phyloP scores from a whole-genome alignment of 2,797 vertebrate species.

The Thripadectes ignobilis region DNA sequence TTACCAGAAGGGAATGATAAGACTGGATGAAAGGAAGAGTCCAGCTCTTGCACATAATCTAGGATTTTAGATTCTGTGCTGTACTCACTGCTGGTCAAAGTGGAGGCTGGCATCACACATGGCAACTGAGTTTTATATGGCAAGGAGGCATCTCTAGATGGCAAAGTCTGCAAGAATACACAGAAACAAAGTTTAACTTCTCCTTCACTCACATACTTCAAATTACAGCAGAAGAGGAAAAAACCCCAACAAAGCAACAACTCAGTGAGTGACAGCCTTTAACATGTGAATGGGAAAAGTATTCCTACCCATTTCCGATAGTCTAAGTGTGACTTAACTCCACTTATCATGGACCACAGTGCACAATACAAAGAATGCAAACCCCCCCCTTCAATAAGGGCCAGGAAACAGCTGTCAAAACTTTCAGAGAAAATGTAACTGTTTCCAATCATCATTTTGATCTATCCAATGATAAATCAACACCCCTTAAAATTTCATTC shows the following conservation, averaged over 20 bases:
- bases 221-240: neutral
- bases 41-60: conserved; percentile 72
- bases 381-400: neutral
- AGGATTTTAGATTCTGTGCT: conserved; percentile 43
- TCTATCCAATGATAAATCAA: neutral
- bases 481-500: neutral
- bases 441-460: neutral
- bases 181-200: neutral
- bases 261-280: neutral
- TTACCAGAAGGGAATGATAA: conserved; percentile 82
- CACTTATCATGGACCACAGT: neutral
- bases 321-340: neutral
- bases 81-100: conserved; percentile 52
- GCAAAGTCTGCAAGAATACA: conserved; percentile 72
- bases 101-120: conserved; percentile 63
- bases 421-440: neutral
- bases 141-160: conserved; percentile 65
- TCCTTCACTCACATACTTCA: neutral
- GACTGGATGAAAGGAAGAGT: conserved; percentile 75
- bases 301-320: neutral
- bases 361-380: neutral
- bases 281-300: neutral
- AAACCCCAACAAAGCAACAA: neutral
- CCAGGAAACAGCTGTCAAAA: neutral
- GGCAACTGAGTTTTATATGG: conserved; percentile 63